Base-by-base conservation (phyloP, 2,113 vertebrate genomes). In the Poeciliopsis turrubarensis region DNA sequence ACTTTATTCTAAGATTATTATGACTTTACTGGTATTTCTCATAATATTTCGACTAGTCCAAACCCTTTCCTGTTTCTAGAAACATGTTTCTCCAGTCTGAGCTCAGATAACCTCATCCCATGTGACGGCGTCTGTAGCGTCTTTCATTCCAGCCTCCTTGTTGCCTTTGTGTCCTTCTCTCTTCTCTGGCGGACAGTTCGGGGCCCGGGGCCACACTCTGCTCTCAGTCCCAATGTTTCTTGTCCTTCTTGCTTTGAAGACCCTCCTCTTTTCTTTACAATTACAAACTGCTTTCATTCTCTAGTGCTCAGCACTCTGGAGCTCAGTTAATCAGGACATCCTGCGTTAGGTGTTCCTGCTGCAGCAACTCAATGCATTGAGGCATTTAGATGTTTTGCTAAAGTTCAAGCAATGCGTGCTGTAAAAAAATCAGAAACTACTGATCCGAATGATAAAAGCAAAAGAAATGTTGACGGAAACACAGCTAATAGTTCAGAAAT, bases 101-200 rank as follows among this genome's bases (percentile, higher is more conserved):
- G 57, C 83, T 85, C 80, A 86, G 88, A 88, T 77, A 32, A 37
- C 72, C 4, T 64, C 77, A 78, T 84, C 84, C 83, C 85, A 82
- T 80, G 66, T 78, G 39, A 76, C 27, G 65, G 0, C 13, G 34
- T 27, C 44, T 17, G 44, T 47, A 19, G 44, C 19, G 17, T 44
- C 81, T 72, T 76, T 82, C 71, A 72, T 65, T 37, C 8, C 25
- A 1, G 25, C 32, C 64, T 39, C 74, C 73, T 68, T 78, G 81
- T 77, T 32, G 73, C 32, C 75, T 85, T 89, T 85, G 80, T 89
- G 73, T 64, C 61, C 9, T 66, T 31, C 72, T 80, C 62, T 66
- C 6, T 32, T 80, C 3, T 63, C 22, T 61, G 82, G 30, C 32
- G 8, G 68, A 2, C 39, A 60, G 72, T 10, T 60, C 12, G 32